Base-by-base conservation (phyloP, 2,888 invertebrate species). In the Strigamia crassipes region DNA sequence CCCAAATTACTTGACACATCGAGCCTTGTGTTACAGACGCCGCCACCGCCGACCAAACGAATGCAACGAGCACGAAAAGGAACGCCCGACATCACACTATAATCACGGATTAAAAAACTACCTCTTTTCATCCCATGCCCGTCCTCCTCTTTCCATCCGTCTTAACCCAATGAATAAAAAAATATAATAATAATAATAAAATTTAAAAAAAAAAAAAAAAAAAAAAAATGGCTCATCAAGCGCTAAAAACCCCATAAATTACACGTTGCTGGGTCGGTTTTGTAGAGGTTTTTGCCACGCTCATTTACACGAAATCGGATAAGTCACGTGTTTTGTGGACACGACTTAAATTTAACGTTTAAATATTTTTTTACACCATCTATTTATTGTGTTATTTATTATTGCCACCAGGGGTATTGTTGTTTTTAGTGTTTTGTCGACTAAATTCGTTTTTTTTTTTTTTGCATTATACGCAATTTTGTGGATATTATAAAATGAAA, bases 1-100 rank as follows among this genome's bases (percentile, higher is more conserved):
- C 66, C 61, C 31, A 81, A 81, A 81, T 81, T 81, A 81, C 81
- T 81, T 66, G 81, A 81, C 81, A 81, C 81, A 66, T 81, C 61
- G 34, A 66, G 81, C 81, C 81, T 66, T 81, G 81, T 81, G 66
- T 31, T 81, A 78, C 38, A 78, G 78, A 78, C 38, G 78, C 78
- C 78, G 38, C 78, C 78, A 38, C 66, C 23, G 66, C 66, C 66
- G 66, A 66, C 66, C 66, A 27, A 51, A 66, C 66, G 66, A 66
- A 66, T 31, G 27, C 66, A 27, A 9, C 66, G 66, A 31, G 66
- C 66, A 66, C 66, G 66, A 66, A 66, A 66, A 66, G 66, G 5
- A 66, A 66, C 66, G 66, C 66, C 66, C 66, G 66, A 31, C 66
- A 66, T 66, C 66, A 66, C 66, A 66, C 66, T 66, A 66, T 66